Conservation (phyloP, 2,797 vertebrate species). For the Tiaroga cobitis region DNA sequence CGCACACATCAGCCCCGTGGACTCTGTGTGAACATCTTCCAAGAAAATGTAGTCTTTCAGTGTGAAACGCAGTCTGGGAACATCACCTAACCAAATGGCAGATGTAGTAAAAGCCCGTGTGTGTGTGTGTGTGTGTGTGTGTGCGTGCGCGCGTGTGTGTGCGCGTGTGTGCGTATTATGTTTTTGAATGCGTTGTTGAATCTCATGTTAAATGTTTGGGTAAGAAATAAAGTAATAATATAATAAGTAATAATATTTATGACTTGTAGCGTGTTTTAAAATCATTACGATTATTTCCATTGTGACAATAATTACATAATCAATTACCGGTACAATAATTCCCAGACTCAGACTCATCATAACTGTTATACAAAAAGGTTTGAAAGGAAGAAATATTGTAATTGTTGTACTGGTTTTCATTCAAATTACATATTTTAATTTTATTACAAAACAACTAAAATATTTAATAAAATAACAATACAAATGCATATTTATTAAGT, state of each 20-base stretch:
- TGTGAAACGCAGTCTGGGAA: constrained; percentile 1
- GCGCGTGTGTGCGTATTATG: neutral
- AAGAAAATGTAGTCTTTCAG: constrained; percentile 6
- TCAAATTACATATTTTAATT: no score
- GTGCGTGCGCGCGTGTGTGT: no score
- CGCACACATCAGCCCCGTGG: neutral
- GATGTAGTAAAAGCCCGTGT: constrained; percentile 7
- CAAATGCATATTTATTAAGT: no score
- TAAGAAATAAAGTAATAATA: neutral
- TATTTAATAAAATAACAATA: no score
- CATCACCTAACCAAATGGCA: constrained; percentile 14
- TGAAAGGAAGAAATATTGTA: neutral
- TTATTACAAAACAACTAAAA: no score
- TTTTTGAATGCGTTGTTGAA: neutral
- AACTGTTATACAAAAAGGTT: neutral
- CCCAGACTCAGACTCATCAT: neutral
- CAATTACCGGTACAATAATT: no score
- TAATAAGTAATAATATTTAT: neutral
- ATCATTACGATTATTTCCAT: neutral
- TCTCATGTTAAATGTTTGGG: neutral
- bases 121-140: no score
- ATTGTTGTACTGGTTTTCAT: neutral
- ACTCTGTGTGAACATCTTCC: constrained; percentile 25
- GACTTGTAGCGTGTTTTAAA: neutral
- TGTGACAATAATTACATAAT: neutral